These are phyloP conservation scores for Megalopta genalis DNA, from an alignment of 1,140 invertebrate species.

Conservation along the genomic window DNA sequence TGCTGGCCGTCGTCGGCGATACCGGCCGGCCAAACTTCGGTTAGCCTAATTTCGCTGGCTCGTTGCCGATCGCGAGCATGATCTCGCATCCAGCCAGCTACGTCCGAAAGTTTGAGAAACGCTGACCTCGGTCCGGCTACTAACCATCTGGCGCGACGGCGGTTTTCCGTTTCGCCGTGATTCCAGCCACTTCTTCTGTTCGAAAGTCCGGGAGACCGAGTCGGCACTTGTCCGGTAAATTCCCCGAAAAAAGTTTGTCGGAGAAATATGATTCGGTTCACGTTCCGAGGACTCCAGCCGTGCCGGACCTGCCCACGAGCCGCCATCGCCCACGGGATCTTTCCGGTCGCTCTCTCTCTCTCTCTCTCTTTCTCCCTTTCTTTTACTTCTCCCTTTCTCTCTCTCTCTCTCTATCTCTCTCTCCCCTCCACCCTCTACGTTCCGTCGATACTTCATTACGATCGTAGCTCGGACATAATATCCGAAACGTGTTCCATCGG, in stretches of 20 bases:
- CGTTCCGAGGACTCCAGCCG: slow-evolving; percentile 24
- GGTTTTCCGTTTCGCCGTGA: slow-evolving; percentile 58
- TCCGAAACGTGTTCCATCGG: slow-evolving; percentile 59
- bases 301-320: neutral
- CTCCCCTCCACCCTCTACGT: slow-evolving; percentile 38
- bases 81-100: neutral
- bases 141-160: slow-evolving; percentile 59
- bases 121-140: slow-evolving; percentile 31
- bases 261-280: slow-evolving; percentile 62
- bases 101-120: slow-evolving; percentile 36
- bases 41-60: neutral
- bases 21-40: neutral
- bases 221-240: slow-evolving; percentile 59
- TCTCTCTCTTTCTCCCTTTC: too few relatives aligned
- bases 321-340: slow-evolving; percentile 9
- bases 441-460: slow-evolving; percentile 65
- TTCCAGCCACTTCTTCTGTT: slow-evolving; percentile 56
- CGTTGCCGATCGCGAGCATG: neutral
- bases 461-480: slow-evolving; percentile 57
- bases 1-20: neutral
- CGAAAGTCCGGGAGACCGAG: slow-evolving; percentile 44
- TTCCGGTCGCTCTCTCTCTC: neutral
- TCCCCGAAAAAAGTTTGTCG: slow-evolving; percentile 56
- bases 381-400: too few relatives aligned
- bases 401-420: too few relatives aligned